Conservation (phyloP, 1,140 invertebrate species). For the Drosophila takahashii region DNA sequence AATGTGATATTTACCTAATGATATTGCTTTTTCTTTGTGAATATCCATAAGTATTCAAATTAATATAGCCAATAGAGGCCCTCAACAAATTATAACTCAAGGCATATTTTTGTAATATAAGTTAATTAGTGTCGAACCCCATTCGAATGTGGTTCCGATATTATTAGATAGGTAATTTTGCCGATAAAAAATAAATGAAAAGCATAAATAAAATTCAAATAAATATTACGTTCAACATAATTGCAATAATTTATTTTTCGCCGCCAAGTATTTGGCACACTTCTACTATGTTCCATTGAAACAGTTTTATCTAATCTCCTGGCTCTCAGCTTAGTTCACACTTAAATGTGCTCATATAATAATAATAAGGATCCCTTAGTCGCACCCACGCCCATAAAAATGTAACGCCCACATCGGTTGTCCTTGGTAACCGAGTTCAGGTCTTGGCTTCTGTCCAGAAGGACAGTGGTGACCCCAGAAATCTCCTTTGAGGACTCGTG, state of each 20-base stretch:
- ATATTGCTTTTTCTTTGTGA: not conserved
- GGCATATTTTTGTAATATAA: not conserved
- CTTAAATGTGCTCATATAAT: conserved; percentile 46
- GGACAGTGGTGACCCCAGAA: conserved; percentile 21
- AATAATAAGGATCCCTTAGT: conserved; percentile 49
- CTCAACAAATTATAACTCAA: not conserved
- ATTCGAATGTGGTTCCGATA: not conserved
- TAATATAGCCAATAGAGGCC: not conserved
- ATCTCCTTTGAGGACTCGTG: conserved; percentile 20
- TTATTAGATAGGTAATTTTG: not conserved
- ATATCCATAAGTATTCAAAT: not conserved
- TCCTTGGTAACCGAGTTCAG: conserved; percentile 32
- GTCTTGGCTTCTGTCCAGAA: conserved; percentile 38
- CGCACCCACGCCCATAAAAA: conserved; percentile 15
- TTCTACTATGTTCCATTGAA: not conserved
- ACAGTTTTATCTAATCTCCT: conserved; percentile 18
- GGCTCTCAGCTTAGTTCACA: conserved; percentile 14
- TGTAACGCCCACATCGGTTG: conserved; percentile 21
- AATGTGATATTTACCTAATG: too few relatives aligned
- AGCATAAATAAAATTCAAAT: not conserved
- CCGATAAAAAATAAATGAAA: not conserved
- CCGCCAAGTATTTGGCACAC: conserved; percentile 1
- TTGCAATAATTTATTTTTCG: too few relatives aligned
- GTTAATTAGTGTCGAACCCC: not conserved
- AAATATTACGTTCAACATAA: not conserved